Base-by-base conservation (phyloP, 2,113 vertebrate genomes). In the Astatoreochromis straeleni region DNA sequence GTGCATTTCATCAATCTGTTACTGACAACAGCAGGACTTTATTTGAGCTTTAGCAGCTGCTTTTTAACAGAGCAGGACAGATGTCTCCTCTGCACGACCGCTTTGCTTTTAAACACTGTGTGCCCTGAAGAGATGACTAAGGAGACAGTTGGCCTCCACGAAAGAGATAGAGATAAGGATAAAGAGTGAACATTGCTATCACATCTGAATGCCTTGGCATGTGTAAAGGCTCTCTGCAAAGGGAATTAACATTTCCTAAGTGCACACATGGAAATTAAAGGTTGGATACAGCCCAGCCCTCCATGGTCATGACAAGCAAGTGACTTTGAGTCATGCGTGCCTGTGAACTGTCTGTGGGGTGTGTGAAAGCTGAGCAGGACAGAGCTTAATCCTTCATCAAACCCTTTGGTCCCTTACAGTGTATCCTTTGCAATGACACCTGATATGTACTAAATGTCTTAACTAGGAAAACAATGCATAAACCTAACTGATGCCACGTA, bases 111-210 rank as follows among this genome's bases (percentile, higher is more conserved):
- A 63, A 84, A 78, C 5, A 26, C 21, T 6, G 24, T 8, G 24
- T 33, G 81, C 83, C 49, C 81, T 21, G n/a, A 90, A 19, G 38
- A 85, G 70, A 89, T 88, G 82, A 83, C 81, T 70, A 90, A 86
- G 90, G n/a, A 83, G 83, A 88, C 54, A 88, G 70, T 51, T 26
- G 19, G 65, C 65, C 53, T 86, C 63, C 55, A 21, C 16, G 40
- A 85, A 83, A 84, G 24, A 14, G 78, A 70, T 53, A 4, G 47
- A 11, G 21, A 73, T 75, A 13, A 31, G 5, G n/a, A 85, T 42
- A 88, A 60, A 81, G 24, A 16, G 75, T n/a, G 26, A 40, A 85
- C 57, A 49, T 17, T 24, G n/a, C 40, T 55, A 83, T 91, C 49
- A 87, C 33, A 84, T 85, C 81, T 9, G 57, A 82, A 45, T 75